Percentiles rank a stretch among this genome's conserved stretches.
phyloP scores from a whole-genome alignment of 2,888 invertebrate species.

The Teinopalpus imperialis region DNA sequence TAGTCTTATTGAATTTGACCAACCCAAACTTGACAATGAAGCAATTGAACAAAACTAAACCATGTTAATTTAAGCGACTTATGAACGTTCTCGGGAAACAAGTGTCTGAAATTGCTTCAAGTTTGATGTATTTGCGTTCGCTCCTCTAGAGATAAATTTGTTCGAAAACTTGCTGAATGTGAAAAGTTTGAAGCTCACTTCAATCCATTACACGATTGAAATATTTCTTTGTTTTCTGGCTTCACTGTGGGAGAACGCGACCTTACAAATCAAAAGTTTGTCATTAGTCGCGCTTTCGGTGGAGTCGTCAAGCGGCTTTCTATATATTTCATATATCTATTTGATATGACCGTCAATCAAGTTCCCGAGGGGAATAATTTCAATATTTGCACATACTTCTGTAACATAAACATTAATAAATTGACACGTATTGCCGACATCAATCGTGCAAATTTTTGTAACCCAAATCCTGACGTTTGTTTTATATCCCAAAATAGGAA shows the following conservation, averaged over 20 bases:
- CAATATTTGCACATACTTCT: neutral
- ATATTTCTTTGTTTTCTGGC: conserved; percentile 80
- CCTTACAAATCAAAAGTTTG: conserved; percentile 71
- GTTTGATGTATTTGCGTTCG: conserved; percentile 77
- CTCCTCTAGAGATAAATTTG: conserved; percentile 78
- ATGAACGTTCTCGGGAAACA: conserved; percentile 68
- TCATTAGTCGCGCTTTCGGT: conserved; percentile 45
- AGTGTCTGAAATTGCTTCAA: conserved; percentile 76
- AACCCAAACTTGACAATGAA: neutral
- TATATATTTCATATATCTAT: conserved; percentile 1
- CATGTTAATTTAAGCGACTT: conserved; percentile 56
- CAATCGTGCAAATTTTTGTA: conserved; percentile 5
- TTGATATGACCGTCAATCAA: neutral
- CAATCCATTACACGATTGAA: conserved; percentile 81
- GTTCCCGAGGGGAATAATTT: neutral
- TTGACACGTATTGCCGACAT: neutral
- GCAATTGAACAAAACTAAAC: conserved; percentile 21
- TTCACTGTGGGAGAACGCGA: conserved; percentile 52
- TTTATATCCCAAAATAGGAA: conserved; percentile 43
- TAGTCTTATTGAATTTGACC: neutral
- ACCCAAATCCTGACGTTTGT: neutral
- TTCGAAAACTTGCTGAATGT: conserved; percentile 78
- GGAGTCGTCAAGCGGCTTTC: conserved; percentile 31
- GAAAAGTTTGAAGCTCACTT: conserved; percentile 80
- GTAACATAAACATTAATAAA: neutral